Base-by-base conservation (phyloP, 2,888 invertebrate genomes). In the Rhamnusium bicolor region DNA sequence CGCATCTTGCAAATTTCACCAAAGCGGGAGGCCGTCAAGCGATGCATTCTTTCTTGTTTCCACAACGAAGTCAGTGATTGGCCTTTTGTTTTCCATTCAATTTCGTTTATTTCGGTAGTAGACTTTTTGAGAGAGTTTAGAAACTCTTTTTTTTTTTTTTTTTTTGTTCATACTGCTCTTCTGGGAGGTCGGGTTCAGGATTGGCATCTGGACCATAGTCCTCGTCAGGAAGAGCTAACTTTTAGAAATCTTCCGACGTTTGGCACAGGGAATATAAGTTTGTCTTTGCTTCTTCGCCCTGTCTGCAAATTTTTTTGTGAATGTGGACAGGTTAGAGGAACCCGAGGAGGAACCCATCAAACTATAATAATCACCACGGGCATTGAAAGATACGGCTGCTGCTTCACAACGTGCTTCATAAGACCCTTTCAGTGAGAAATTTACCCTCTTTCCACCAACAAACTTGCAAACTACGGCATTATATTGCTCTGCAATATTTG, bases 321-420 rank as follows among this genome's bases (percentile, higher is more conserved):
- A n/a, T n/a, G n/a, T n/a, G n/a, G n/a, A n/a, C n/a, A n/a, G n/a
- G n/a, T n/a, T n/a, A n/a, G n/a, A n/a, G n/a, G n/a, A n/a, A 2
- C 8, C 21, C 32, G 10, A 62, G 56, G 16, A 8, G 2, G 8
- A n/a, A 51, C 2, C 16, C 7, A 3, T 51, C 51, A 18, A 16
- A 18, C 8, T 16, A 8, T 51, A 8, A 51, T 66, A 65, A 10
- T 19, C 46, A 2, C 74, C 74, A 19, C 49, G 62, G 27, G 10
- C 16, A 61, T 86, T 85, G 71, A 82, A 85, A n/a, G 82, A 80
- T n/a, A 86, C 69, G 7, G 79, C 83, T 5, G 86, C 83, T n/a
- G 83, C 83, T 8, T 80, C 72, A 56, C 82, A 85, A 61, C 86
- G n/a, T n/a, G n/a, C n/a, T n/a, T n/a, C n/a, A n/a, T 86, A 87